Conservation (phyloP, 2,888 invertebrate species). For the Gibbula magus region DNA sequence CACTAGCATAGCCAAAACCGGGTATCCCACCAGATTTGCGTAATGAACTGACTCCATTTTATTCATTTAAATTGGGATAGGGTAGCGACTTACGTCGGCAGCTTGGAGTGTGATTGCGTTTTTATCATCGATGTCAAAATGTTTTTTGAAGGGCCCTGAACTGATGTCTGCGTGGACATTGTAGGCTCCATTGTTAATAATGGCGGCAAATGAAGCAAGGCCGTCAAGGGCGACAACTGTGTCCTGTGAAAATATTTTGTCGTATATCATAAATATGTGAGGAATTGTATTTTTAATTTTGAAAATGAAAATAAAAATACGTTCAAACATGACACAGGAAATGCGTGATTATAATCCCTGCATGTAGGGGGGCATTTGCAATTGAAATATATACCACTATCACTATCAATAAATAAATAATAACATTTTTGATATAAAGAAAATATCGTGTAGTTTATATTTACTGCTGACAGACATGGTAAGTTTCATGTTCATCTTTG, state of each 20-base stretch:
- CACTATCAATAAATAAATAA: no score
- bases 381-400: no score
- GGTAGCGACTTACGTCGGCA: slow-evolving; percentile 58
- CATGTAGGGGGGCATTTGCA: no score
- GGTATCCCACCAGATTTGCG: background rate
- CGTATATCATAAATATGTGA: no score
- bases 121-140: slow-evolving; percentile 32
- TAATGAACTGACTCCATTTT: background rate
- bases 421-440: no score
- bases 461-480: no score
- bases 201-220: slow-evolving; percentile 34
- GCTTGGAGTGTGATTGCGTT: slow-evolving; percentile 71
- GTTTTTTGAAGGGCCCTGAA: background rate
- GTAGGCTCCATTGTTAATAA: slow-evolving; percentile 29
- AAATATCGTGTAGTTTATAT: no score
- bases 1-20: background rate
- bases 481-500: no score
- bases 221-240: slow-evolving; percentile 43
- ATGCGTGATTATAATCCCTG: no score
- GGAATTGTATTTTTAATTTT: no score
- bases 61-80: background rate
- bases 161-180: slow-evolving; percentile 28
- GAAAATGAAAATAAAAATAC: no score
- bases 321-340: no score
- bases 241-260: slow-evolving; percentile 30